Evolutionary conservation across 1,140 invertebrate species (phyloP), one percentile per base, ranked within the genome.

Genomic region (Hylyphantes graminicola): DNA sequence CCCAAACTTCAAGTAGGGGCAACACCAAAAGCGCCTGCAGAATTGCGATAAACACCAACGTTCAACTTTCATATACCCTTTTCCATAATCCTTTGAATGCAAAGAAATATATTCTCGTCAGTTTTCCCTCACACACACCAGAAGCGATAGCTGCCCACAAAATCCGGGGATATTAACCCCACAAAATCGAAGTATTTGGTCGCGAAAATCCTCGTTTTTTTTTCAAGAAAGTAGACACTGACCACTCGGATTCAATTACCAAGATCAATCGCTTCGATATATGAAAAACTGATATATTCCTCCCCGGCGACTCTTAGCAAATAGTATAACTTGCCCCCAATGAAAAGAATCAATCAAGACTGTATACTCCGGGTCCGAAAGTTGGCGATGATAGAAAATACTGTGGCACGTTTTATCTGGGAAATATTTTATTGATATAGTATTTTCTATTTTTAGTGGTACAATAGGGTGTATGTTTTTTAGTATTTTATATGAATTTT

Each of bases 271-370:
- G 76, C 65, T 53, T 78, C 21, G 59, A 78, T 78, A 78, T 78
- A 78, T 78, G 61, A 78, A 65, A 64, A 78, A 78, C 76, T 53
- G 63, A 78, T 78, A 78, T 78, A 67, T 78, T 78, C 63, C 11
- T 67, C 76, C 61, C 76, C 48, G 13, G 76, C 53, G 76, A 15
- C 10, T 53, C 17, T 65, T 9, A 19, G 63, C 55, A 78, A 78
- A 78, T 78, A 78, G 21, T 64, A 54, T 65, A 78, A 67, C 76
- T n/a, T 78, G 48, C 35, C 61, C 76, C 53, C 63, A 17, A 51
- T 76, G 74, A 76, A 65, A 65, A 54, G 50, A 67, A 78, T 78
- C 76, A 78, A 78, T 78, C 74, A 76, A 21, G 74, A 50, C 51
- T 74, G n/a, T n/a, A 35, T 35, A 35, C 35, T 35, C 35, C 35